Conservation (phyloP, 2,113 vertebrate genomes). For the Indicator maculatus region DNA sequence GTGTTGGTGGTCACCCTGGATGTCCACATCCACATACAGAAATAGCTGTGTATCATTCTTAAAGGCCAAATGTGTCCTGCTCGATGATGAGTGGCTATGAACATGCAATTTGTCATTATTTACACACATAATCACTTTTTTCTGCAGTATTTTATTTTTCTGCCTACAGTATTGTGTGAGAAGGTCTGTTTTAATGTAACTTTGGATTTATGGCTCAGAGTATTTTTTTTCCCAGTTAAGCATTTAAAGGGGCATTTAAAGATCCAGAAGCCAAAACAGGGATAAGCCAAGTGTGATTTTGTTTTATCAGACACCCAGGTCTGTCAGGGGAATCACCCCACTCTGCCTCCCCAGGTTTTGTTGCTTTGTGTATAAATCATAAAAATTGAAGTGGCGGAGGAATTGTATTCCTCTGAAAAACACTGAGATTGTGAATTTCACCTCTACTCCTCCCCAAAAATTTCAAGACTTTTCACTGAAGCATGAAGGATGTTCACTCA, state of each 20-base stretch:
- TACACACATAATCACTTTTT: background rate
- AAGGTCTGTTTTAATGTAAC: constrained; percentile 24
- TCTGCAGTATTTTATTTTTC: background rate
- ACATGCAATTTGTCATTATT: background rate
- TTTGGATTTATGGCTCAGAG: constrained; percentile 13
- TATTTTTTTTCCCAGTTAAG: constrained; percentile 28
- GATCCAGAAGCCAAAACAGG: constrained; percentile 6
- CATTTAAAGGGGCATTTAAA: background rate
- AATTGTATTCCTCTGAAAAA: background rate
- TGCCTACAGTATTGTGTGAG: background rate
- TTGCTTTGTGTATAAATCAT: background rate
- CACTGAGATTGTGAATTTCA: background rate
- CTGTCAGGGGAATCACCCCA: background rate
- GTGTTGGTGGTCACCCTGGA: background rate
- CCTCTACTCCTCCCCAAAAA: background rate
- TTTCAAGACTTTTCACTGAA: background rate
- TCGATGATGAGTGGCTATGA: background rate
- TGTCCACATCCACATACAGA: background rate
- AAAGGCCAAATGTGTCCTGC: background rate
- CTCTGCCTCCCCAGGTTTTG: background rate
- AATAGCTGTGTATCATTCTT: background rate
- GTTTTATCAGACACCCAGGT: background rate
- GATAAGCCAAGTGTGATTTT: background rate
- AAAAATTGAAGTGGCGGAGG: background rate
- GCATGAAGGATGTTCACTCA: background rate